A percentile compares a stretch with the other conserved stretches of the same genome.
phyloP scores from a whole-genome alignment of 2,888 invertebrate genomes.

The Oscheius sp. region DNA sequence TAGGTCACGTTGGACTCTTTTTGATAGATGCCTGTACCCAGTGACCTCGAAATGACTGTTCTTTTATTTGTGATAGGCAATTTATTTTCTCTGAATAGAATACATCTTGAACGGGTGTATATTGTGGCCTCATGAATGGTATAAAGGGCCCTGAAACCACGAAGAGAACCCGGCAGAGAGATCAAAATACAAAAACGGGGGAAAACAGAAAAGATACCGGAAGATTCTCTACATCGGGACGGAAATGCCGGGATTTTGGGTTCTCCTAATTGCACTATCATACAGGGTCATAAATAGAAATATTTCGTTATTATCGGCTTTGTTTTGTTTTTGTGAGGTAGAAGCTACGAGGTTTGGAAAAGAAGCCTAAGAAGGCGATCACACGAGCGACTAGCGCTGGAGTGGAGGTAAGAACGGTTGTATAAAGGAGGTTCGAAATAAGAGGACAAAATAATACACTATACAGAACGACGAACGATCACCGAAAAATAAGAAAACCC shows the following conservation, averaged over 20 bases:
- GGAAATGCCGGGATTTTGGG: slow-evolving; percentile 21
- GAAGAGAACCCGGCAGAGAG: slow-evolving; percentile 27
- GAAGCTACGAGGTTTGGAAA: neutral
- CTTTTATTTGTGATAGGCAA: slow-evolving; percentile 1
- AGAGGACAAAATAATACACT: slow-evolving; percentile 15
- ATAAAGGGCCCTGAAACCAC: slow-evolving; percentile 11
- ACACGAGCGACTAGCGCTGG: slow-evolving; percentile 19
- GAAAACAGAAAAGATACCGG: slow-evolving; percentile 2
- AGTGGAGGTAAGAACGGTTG: slow-evolving; percentile 25
- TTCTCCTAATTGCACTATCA: slow-evolving; percentile 23
- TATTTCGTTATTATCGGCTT: neutral
- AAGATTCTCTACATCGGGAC: slow-evolving; percentile 20
- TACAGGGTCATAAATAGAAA: too few relatives aligned
- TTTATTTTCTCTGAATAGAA: slow-evolving; percentile 17
- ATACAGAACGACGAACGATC: slow-evolving; percentile 3
- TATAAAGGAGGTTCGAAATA: slow-evolving; percentile 2
- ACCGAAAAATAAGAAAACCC: slow-evolving; percentile 16
- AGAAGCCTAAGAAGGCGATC: slow-evolving; percentile 9
- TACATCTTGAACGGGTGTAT: neutral
- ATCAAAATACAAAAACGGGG: slow-evolving; percentile 14
- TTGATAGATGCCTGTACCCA: too few relatives aligned
- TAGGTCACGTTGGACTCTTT: too few relatives aligned
- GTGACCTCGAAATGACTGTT: too few relatives aligned
- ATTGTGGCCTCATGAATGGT: slow-evolving; percentile 12
- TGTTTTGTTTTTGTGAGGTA: slow-evolving; percentile 14